These are phyloP conservation scores for Chrysaora quinquecirrha DNA, from an alignment of 30 jellyfish, hydroid and myxozoan species.

Conservation along the genomic window DNA sequence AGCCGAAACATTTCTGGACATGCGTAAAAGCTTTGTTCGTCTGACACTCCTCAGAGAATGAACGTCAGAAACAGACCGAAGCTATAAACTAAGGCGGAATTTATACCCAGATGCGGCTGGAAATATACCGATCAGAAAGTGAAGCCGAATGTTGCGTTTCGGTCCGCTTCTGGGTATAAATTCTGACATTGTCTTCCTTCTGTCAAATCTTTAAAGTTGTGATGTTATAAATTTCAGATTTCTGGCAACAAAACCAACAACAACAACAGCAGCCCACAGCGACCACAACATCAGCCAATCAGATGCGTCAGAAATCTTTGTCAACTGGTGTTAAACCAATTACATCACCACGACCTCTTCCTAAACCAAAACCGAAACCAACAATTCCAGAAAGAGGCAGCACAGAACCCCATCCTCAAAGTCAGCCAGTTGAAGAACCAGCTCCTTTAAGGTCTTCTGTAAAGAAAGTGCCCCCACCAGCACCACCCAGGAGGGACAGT, in stretches of 20 bases:
- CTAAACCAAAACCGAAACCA: slow-evolving; percentile 25
- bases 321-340: slow-evolving; percentile 58
- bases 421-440: neutral
- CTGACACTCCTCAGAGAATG: no score
- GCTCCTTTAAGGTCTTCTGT: slow-evolving; percentile 29
- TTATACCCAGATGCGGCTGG: no score
- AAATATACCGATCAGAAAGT: no score
- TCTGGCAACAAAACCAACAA: slow-evolving; percentile 68
- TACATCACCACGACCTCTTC: slow-evolving; percentile 67
- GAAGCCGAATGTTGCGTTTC: no score
- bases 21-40: no score
- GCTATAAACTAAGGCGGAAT: no score
- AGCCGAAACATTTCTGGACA: no score
- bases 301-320: slow-evolving; percentile 24
- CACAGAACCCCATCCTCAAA: neutral
- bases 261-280: slow-evolving; percentile 51
- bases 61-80: no score
- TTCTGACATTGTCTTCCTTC: no score
- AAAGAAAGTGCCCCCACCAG: slow-evolving; percentile 87
- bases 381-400: neutral
- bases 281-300: slow-evolving; percentile 36
- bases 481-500: slow-evolving; percentile 91
- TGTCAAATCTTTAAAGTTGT: no score
- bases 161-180: no score
- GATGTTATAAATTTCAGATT: slow-evolving; percentile 73